Base-by-base conservation (phyloP, 1,140 invertebrate genomes). In the Apocrypta bakeri region DNA sequence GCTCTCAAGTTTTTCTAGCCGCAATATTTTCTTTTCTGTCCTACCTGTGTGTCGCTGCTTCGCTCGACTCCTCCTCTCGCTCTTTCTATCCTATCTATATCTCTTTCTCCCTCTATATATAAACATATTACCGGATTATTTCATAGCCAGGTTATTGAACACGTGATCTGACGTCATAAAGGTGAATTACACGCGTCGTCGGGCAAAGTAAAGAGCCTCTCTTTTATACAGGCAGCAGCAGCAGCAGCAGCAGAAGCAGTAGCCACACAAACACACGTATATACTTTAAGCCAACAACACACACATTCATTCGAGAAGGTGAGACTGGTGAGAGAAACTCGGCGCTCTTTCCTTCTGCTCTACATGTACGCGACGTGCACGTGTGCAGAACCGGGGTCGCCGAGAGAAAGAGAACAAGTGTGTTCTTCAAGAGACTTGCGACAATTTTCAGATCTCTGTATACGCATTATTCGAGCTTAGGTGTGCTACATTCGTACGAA, bases 141-240 rank as follows among this genome's bases (percentile, higher is more conserved):
- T 82, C 74, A 71, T 72, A 31, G 24, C 24, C 76, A 37, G 77
- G 82, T 83, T 83, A 83, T 83, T 83, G 82, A 79, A 88, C 89
- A 91, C 90, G 88, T 89, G 88, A 84, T 87, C 85, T 90, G 88
- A 91, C 90, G 90, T 91, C 90, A 91, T 86, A 88, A 87, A 90
- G 86, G 89, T 88, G 88, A 88, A 90, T 90, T 88, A 87, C 86
- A 88, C 89, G 88, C 89, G 89, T 90, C 89, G 89, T 84, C 85
- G 87, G 86, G 88, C 87, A 90, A 90, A 90, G 90, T 87, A 89
- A 88, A 88, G 87, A 84, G 64, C 33, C 72, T 79, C 56, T 69
- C 63, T 63, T 79, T 79, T 83, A 33, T 68, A 74, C 56, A 37
- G 40, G 37, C 63, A 14, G 9, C 21, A 61, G 27, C 25, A 48